Conservation (phyloP, 1,140 invertebrate genomes). For the Heterodera schachtii region DNA sequence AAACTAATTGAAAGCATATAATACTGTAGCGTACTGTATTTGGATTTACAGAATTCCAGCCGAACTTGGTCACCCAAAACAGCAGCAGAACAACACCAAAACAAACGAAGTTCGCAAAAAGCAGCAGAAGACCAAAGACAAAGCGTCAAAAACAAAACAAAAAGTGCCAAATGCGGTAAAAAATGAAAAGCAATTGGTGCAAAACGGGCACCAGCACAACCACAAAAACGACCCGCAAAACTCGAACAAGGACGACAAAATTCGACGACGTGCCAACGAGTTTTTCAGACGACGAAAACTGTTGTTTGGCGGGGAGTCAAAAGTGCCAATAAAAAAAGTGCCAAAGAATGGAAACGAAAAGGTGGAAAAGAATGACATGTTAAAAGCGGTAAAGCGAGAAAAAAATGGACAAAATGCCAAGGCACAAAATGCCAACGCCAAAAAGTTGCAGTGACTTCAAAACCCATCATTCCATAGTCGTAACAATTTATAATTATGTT, state of each 20-base stretch:
- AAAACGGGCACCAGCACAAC: not conserved
- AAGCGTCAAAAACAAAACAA: not conserved
- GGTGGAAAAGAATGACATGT: not conserved
- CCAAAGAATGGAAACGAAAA: not conserved
- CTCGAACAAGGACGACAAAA: not conserved
- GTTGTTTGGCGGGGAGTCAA: not conserved
- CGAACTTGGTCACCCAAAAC: no score
- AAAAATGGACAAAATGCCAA: not conserved
- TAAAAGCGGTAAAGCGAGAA: not conserved
- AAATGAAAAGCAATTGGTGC: not conserved
- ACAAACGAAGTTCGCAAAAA: not conserved
- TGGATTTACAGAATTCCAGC: not conserved
- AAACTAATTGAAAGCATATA: not conserved
- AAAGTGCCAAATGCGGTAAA: not conserved
- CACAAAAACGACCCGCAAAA: not conserved
- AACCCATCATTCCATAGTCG: no score
- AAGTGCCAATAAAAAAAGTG: not conserved
- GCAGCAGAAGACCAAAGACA: not conserved
- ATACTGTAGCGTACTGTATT: not conserved
- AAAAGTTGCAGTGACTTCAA: not conserved
- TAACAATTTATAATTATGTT: no score
- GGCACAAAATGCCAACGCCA: not conserved
- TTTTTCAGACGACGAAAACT: constrained; percentile 4
- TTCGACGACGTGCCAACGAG: not conserved
- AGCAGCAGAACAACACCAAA: not conserved